Conservation (phyloP, 2,797 vertebrate species). For the Molossus alvarezi region DNA sequence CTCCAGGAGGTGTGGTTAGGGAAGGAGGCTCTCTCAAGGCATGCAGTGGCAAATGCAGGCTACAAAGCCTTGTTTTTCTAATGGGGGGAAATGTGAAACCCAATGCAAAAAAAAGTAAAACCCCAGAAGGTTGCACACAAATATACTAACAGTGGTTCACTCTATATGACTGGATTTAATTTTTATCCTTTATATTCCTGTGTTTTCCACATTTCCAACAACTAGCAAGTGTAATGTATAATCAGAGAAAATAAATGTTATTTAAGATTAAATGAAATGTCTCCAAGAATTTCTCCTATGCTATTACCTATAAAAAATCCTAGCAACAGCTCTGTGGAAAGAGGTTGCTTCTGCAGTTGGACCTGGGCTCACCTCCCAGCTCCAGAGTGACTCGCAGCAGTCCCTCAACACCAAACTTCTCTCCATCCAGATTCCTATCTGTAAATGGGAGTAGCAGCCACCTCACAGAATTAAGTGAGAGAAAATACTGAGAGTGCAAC, state of each 20-base stretch:
- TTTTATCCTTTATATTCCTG: constrained; percentile 54
- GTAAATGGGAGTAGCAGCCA: not conserved
- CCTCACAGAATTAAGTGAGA: not conserved
- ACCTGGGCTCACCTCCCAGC: not conserved
- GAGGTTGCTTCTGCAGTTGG: not conserved
- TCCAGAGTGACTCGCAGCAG: not conserved
- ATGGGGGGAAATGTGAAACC: not conserved
- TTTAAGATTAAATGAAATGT: constrained; percentile 44
- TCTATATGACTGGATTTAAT: not conserved
- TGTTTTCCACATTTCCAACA: constrained; percentile 55
- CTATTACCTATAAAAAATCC: not conserved
- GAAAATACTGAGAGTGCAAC: not conserved
- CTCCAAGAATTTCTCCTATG: constrained; percentile 53
- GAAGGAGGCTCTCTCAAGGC: not conserved
- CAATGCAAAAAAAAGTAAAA: constrained; percentile 37
- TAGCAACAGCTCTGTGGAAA: not conserved
- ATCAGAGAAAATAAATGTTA: constrained; percentile 61
- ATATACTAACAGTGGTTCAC: not conserved
- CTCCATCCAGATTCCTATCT: not conserved
- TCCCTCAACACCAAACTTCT: not conserved
- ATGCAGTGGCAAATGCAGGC: not conserved
- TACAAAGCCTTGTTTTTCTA: not conserved
- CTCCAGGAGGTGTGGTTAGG: not conserved
- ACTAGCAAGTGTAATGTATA: constrained; percentile 20
- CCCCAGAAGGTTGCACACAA: not conserved